Evolutionary conservation across 2,888 invertebrate genomes (phyloP), one percentile per base, ranked within the genome.

Genomic region (Leuctra nigra): DNA sequence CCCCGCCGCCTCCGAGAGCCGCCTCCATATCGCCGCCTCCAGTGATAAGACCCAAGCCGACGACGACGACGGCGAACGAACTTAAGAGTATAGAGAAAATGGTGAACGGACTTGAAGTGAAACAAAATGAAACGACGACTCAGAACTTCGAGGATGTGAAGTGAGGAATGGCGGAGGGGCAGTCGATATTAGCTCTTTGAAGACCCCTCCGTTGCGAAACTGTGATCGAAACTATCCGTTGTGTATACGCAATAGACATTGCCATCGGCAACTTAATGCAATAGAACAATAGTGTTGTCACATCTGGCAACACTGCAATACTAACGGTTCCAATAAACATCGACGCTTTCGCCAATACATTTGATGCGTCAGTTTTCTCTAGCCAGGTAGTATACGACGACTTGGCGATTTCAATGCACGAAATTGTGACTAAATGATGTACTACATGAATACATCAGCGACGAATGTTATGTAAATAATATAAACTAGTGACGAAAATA

Each of bases 81-180:
- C 81, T 96, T 64, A 94, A 94, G 75, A 93, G 87, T 73, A 96
- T 96, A 76, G 95, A 96, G 76, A 91, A 94, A 72, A 95, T 95
- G 95, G 93, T 96, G 64, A 95, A 94, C 74, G 95, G 94, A 14
- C 77, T 95, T 62, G 94, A 95, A 72, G 90, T 91, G 64, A 89
- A 89, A 72, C 69, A 61, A 24, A 41, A 36, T 35, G 29, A 33
- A 4, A 35, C 35, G 50, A 35, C 29, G 33, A 20, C 22, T 20
- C 54, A 29, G 38, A 20, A 20, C 11, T 44, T 23, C n/a, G 50
- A 50, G 18, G 57, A 46, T 22, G 57, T 24, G 16, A 48, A 48
- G 57, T 50, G 48, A 54, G 54, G 35, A 33, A 24, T 14, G 53
- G 47, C 11, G 35, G 48, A 14, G 25, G 38, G 25, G 54, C 23